phyloP scores from a whole-genome alignment of 2,888 invertebrate genomes.

The Noctua janthina region DNA sequence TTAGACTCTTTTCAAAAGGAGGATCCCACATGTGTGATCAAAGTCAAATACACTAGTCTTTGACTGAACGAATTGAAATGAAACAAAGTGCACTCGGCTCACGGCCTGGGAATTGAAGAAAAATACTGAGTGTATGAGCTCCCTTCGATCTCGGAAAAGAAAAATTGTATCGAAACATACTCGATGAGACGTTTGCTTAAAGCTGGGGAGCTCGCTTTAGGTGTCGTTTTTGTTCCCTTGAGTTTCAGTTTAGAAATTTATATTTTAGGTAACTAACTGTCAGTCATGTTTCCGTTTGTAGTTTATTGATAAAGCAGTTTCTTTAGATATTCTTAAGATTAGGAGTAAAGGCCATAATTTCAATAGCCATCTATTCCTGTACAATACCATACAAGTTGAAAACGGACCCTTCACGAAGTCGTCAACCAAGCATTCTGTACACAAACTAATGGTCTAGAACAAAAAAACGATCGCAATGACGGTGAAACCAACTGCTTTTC shows the following conservation, averaged over 20 bases:
- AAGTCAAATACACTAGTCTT: slow-evolving; percentile 57
- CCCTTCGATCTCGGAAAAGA: slow-evolving; percentile 20
- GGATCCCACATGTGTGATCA: slow-evolving; percentile 31
- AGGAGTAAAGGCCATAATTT: background rate
- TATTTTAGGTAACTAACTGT: background rate
- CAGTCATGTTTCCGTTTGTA: background rate
- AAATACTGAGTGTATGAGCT: slow-evolving; percentile 56
- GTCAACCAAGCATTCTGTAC: no score
- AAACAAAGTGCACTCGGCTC: slow-evolving; percentile 55
- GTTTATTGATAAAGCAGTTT: background rate
- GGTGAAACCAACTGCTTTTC: no score
- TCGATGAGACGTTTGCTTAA: slow-evolving; percentile 6
- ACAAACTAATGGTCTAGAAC: no score
- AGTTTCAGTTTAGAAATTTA: background rate
- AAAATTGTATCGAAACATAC: slow-evolving; percentile 28
- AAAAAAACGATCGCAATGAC: no score
- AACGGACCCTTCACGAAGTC: background rate
- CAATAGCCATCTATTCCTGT: background rate
- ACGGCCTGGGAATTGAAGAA: slow-evolving; percentile 54
- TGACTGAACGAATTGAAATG: slow-evolving; percentile 58
- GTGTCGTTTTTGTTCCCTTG: background rate
- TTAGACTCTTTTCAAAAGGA: slow-evolving; percentile 36
- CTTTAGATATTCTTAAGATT: background rate
- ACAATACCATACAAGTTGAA: background rate
- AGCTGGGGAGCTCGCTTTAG: background rate